phyloP scores from a whole-genome alignment of 2,888 invertebrate genomes.

The Theodoxus fluviatilis region DNA sequence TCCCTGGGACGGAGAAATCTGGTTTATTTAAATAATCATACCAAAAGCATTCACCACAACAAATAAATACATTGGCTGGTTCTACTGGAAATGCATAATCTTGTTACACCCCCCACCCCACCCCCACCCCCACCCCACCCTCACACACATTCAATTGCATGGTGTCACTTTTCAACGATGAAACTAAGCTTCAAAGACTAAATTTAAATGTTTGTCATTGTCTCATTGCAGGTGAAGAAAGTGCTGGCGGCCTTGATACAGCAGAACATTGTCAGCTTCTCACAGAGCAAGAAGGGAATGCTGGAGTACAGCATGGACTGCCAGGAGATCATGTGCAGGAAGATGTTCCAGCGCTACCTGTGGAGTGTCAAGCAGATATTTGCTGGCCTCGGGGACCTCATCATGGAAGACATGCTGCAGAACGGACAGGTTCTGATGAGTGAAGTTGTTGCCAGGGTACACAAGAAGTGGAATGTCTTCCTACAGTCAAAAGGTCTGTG shows the following conservation, averaged over 20 bases:
- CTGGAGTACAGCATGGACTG: slow-evolving; percentile 77
- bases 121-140: too few relatives aligned
- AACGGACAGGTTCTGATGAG: slow-evolving; percentile 79
- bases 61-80: too few relatives aligned
- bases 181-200: not conserved
- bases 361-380: slow-evolving; percentile 75
- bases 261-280: slow-evolving; percentile 78
- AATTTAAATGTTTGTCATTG: not conserved
- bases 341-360: slow-evolving; percentile 63
- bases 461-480: slow-evolving; percentile 72
- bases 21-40: too few relatives aligned
- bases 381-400: slow-evolving; percentile 80
- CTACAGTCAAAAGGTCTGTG: slow-evolving; percentile 44
- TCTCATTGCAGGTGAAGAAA: slow-evolving; percentile 75
- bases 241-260: slow-evolving; percentile 81
- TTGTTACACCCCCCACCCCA: not conserved
- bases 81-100: not conserved
- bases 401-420: slow-evolving; percentile 83
- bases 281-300: slow-evolving; percentile 72
- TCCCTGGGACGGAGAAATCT: too few relatives aligned
- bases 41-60: too few relatives aligned
- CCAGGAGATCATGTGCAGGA: slow-evolving; percentile 76
- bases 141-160: too few relatives aligned
- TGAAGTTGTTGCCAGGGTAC: slow-evolving; percentile 75
- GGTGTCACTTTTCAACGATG: too few relatives aligned